Base-by-base conservation (phyloP, 2,797 vertebrate species). In the Sebastes hubbsi region DNA sequence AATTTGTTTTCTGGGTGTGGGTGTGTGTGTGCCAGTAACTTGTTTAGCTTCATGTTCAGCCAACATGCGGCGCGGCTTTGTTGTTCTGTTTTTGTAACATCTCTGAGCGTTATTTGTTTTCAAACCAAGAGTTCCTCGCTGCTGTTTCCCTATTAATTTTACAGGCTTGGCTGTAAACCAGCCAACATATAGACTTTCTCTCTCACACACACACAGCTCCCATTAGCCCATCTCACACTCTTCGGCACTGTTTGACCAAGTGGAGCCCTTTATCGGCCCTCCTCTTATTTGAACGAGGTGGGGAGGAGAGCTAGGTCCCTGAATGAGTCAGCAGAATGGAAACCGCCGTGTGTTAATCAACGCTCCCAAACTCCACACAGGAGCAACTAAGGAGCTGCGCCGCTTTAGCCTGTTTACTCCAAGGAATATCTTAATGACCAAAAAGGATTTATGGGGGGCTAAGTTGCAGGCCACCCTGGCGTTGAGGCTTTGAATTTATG, bases 241-340 rank as follows among this genome's bases (percentile, higher is more conserved):
- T 85, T 79, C 29, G 24, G 73, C 87, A 77, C 78, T 71, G 78
- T 88, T 92, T 93, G 90, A 90, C 91, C 89, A 87, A 91, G 77
- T 87, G 68, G 34, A 87, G 84, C 80, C 83, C 84, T 88, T 91
- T 92, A 88, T 91, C 85, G 75, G 79, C 72, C 75, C 75, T 81
- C 69, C 69, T 83, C 83, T 79, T 75, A 67, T 83, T 93, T 81
- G 91, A 93, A 92, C 36, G 73, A 90, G 85, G 75, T 69, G 77
- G 87, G 90, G 83, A 89, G 83, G 83, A 42, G 60, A 78, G 76
- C 73, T 0, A 52, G 78, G 78, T 92, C 92, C 90, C 92, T 69
- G 70, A 86, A 89, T 90, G 85, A 92, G 91, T 95, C 94, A 94
- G 93, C 94, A 93, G 87, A 92, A 92, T 82, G 75, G 81, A 90